Conservation (phyloP, 1,140 invertebrate genomes). For the Trachymyrmex cornetzi region DNA sequence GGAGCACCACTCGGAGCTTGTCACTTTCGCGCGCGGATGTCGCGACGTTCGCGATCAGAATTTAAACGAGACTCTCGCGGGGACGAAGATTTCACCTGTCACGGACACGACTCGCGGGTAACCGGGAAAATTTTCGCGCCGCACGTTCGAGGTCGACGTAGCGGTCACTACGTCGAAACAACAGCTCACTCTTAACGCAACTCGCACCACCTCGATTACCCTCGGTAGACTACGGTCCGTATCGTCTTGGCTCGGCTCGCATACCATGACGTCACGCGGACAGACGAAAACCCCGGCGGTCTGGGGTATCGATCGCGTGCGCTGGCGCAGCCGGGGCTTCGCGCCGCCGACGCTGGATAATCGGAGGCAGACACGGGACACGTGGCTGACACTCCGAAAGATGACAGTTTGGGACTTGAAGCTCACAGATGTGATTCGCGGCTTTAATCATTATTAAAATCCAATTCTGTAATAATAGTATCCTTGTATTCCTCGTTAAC, state of each 20-base stretch:
- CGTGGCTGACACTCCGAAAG: slow-evolving; percentile 72
- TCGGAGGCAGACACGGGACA: slow-evolving; percentile 74
- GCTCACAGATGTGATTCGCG: neutral
- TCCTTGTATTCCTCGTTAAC: neutral
- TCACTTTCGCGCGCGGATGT: slow-evolving; percentile 72
- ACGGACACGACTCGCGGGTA: slow-evolving; percentile 43
- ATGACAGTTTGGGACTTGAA: slow-evolving; percentile 21
- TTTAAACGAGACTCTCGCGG: neutral
- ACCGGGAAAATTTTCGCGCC: slow-evolving; percentile 57
- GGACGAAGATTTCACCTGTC: neutral
- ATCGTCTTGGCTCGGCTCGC: slow-evolving; percentile 71
- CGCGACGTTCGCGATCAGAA: slow-evolving; percentile 28
- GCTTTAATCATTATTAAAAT: neutral
- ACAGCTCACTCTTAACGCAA: slow-evolving; percentile 76
- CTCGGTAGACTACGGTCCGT: slow-evolving; percentile 77
- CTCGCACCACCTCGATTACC: slow-evolving; percentile 79
- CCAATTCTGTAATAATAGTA: neutral
- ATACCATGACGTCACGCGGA: slow-evolving; percentile 79
- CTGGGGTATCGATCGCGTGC: slow-evolving; percentile 82
- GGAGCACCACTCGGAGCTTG: slow-evolving; percentile 65
- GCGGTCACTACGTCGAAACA: slow-evolving; percentile 78
- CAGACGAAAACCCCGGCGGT: slow-evolving; percentile 78
- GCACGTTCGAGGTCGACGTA: slow-evolving; percentile 62
- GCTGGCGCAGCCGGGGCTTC: slow-evolving; percentile 82
- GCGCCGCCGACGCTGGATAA: slow-evolving; percentile 63